Evolutionary conservation across 2,888 invertebrate genomes (phyloP).

Genomic region (Hemaris fuciformis): DNA sequence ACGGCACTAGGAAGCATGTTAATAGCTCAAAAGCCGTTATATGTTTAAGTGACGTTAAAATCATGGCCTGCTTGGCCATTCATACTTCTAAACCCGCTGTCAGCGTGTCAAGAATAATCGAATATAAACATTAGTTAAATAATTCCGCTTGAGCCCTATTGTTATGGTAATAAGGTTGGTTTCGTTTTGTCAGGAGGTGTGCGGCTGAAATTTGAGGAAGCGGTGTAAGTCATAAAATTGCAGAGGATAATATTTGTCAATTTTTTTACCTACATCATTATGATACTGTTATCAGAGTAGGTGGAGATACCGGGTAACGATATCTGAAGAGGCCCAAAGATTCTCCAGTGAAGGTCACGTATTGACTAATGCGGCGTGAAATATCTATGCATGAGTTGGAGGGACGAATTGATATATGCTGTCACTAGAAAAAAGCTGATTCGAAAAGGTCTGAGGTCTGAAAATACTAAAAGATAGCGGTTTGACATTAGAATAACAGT

Average conservation of each 20-base stretch:
- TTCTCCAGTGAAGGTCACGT: no score
- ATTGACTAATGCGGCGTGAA: no score
- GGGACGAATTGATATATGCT: no score
- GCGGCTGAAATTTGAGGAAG: not conserved
- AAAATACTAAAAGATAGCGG: no score
- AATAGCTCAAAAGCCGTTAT: not conserved
- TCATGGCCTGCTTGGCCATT: not conserved
- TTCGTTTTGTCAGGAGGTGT: not conserved
- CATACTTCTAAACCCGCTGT: conserved; percentile 9
- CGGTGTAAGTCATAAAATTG: not conserved
- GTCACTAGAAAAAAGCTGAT: no score
- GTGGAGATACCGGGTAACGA: no score
- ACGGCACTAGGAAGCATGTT: not conserved
- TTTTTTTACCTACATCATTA: not conserved
- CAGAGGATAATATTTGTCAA: not conserved
- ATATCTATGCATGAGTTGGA: no score
- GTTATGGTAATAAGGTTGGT: not conserved
- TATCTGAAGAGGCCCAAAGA: no score
- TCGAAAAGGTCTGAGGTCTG: no score
- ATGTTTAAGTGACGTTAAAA: not conserved
- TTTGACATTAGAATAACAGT: no score
- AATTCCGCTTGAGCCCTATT: not conserved
- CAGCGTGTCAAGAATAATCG: conserved; percentile 9
- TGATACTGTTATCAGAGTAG: no score
- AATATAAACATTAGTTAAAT: conserved; percentile 5